phyloP scores from a whole-genome alignment of 2,113 vertebrate species.

The Pelecanus crispus region DNA sequence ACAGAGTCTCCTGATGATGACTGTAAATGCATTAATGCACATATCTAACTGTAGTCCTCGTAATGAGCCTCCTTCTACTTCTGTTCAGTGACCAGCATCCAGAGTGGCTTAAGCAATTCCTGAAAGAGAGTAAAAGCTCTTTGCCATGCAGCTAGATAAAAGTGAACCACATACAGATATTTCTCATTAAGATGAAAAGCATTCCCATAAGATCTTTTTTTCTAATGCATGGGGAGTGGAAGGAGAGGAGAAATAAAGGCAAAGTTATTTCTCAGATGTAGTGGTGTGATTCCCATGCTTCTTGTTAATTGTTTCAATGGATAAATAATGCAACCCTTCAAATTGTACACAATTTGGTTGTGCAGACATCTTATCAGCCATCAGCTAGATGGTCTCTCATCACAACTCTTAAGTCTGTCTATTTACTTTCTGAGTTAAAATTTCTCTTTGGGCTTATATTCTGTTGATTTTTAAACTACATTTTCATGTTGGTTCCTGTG shows the following conservation, averaged over 20 bases:
- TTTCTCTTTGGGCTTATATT: not conserved
- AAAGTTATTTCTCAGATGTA: not conserved
- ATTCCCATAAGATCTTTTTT: not conserved
- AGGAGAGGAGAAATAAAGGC: not conserved
- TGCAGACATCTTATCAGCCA: not conserved
- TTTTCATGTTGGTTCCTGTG: not conserved
- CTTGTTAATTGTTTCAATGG: not conserved
- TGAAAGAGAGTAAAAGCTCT: not conserved
- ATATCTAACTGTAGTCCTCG: not conserved
- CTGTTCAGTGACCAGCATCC: not conserved
- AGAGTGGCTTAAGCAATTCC: not conserved
- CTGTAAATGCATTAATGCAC: not conserved
- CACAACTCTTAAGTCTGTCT: not conserved
- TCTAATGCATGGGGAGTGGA: not conserved
- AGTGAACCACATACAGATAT: not conserved
- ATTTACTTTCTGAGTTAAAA: not conserved
- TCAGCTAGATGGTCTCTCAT: not conserved
- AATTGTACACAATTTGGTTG: not conserved
- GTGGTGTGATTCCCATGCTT: not conserved
- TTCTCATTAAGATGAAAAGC: not conserved
- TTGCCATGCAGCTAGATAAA: not conserved
- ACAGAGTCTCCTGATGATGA: not conserved
- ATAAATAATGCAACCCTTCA: not conserved
- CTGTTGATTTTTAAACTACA: not conserved
- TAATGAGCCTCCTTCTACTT: not conserved